These are phyloP conservation scores for Eurois occulta DNA, from an alignment of 2,888 invertebrate species.

Conservation along the genomic window DNA sequence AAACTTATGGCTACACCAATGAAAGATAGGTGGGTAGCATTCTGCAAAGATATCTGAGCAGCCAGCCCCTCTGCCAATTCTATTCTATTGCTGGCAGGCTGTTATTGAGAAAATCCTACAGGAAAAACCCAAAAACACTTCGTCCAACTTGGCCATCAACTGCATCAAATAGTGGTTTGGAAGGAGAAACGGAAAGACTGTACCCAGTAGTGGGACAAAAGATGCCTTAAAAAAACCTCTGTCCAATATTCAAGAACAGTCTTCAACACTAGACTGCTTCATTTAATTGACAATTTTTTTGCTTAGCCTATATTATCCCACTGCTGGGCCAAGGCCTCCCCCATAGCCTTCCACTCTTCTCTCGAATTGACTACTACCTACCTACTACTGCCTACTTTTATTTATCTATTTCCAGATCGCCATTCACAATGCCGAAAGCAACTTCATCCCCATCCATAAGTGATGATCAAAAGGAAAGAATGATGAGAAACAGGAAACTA, in stretches of 20 bases:
- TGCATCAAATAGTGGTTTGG: neutral
- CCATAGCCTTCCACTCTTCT: too few species aligned
- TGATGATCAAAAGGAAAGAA: conserved; percentile 92
- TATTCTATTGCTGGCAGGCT: neutral
- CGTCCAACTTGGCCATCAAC: neutral
- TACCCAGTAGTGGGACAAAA: neutral
- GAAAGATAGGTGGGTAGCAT: conserved; percentile 70
- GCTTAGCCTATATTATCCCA: too few species aligned
- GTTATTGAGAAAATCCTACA: neutral
- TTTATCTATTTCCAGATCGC: conserved; percentile 74
- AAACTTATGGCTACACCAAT: conserved; percentile 71
- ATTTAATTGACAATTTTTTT: too few species aligned
- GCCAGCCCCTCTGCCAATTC: neutral
- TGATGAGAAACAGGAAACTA: conserved; percentile 92
- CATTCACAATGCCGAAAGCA: conserved; percentile 79
- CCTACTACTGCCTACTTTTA: neutral
- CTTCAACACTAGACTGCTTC: neutral
- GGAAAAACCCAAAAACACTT: neutral
- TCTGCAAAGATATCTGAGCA: neutral
- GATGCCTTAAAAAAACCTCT: neutral
- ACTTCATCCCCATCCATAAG: conserved; percentile 88
- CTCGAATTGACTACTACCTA: too few species aligned
- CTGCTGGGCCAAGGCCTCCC: too few species aligned
- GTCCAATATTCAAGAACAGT: neutral
- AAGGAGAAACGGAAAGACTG: neutral